phyloP scores from a whole-genome alignment of 2,113 vertebrate species.

The Phylloscopus trochilus region DNA sequence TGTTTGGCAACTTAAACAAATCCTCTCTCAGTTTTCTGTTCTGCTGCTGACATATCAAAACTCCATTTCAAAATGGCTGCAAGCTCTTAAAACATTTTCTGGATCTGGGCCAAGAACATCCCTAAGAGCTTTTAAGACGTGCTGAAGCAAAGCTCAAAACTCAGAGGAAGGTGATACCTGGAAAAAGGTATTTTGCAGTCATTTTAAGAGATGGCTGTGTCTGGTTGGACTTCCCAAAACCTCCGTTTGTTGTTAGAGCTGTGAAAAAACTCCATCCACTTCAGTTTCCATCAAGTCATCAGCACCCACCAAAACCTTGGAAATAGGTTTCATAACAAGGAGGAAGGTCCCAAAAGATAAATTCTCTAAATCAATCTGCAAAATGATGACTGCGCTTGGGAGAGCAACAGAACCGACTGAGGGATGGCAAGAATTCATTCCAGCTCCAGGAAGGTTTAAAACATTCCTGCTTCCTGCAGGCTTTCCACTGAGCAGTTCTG shows the following conservation, averaged over 20 bases:
- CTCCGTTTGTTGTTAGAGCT: neutral
- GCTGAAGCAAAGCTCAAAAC: neutral
- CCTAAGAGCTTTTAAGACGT: slow-evolving; percentile 5
- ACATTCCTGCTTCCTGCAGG: neutral
- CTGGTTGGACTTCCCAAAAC: neutral
- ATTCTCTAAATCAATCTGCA: neutral
- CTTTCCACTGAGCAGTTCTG: neutral
- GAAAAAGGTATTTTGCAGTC: neutral
- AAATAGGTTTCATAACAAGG: rapidly evolving
- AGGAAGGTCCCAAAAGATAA: neutral
- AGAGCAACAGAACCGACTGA: rapidly evolving
- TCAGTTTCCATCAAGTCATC: rapidly evolving
- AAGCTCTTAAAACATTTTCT: neutral
- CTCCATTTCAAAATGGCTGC: slow-evolving; percentile 32
- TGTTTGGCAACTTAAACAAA: neutral
- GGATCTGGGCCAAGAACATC: slow-evolving; percentile 21
- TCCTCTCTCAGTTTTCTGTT: neutral
- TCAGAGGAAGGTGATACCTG: neutral
- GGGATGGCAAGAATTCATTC: neutral
- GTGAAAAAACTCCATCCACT: neutral
- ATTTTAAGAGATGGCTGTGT: neutral
- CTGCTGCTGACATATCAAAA: slow-evolving; percentile 17
- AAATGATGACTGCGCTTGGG: rapidly evolving
- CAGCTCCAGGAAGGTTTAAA: rapidly evolving
- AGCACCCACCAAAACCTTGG: neutral